Evolutionary conservation across 2,113 vertebrate species (phyloP).

Genomic region (Paralichthys olivaceus): DNA sequence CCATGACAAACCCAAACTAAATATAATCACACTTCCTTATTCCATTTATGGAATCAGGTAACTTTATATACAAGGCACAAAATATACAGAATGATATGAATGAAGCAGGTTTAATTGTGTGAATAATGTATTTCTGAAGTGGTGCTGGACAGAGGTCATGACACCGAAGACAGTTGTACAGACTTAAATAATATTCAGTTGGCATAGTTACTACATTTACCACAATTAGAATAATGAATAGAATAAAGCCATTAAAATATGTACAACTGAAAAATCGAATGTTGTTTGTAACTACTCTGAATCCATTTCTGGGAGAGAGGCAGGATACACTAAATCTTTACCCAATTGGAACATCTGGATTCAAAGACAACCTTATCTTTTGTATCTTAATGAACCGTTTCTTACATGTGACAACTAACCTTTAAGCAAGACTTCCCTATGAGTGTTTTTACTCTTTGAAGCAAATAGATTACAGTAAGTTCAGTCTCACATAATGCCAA

Average conservation of each 20-base stretch:
- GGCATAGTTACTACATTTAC: too few relatives aligned
- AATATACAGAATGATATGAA: too few relatives aligned
- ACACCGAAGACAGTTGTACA: too few relatives aligned
- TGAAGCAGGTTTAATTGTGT: too few relatives aligned
- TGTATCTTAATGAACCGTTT: not conserved
- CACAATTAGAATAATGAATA: too few relatives aligned
- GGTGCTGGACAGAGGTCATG: too few relatives aligned
- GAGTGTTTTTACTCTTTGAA: not conserved
- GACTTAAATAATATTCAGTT: too few relatives aligned
- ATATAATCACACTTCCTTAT: constrained; percentile 41
- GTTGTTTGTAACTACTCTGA: too few relatives aligned
- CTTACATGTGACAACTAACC: not conserved
- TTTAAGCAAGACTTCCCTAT: not conserved
- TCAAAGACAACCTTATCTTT: not conserved
- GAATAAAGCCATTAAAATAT: too few relatives aligned
- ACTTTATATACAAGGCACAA: not conserved
- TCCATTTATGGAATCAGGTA: constrained; percentile 33
- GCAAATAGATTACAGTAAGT: not conserved
- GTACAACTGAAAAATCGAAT: too few relatives aligned
- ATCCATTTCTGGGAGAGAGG: too few relatives aligned
- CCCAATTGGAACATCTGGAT: not conserved
- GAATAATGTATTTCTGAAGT: not conserved
- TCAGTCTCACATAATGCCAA: not conserved
- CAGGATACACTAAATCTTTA: not conserved
- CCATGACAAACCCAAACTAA: constrained; percentile 45